phyloP scores from a whole-genome alignment of 2,113 vertebrate genomes.

The Pipa parva region DNA sequence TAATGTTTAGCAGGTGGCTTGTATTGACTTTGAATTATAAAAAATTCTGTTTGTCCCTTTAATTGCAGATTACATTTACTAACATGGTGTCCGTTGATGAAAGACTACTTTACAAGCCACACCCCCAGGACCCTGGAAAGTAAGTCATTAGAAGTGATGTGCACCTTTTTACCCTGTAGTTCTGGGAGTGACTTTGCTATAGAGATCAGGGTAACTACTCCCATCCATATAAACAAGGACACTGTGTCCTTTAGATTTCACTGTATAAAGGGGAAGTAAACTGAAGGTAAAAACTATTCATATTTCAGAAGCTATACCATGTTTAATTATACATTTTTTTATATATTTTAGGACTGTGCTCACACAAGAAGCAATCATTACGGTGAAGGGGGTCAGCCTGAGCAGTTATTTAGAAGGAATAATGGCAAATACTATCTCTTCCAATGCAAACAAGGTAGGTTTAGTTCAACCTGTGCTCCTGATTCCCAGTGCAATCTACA shows the following conservation, averaged over 20 bases:
- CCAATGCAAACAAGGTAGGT: constrained; percentile 89
- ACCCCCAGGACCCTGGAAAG: constrained; percentile 85
- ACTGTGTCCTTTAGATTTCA: no score
- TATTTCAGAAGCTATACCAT: no score
- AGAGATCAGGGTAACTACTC: no score
- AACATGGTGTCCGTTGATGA: constrained; percentile 96
- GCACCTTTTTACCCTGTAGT: no score
- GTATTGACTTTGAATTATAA: no score
- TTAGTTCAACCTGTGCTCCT: neutral
- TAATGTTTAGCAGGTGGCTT: no score
- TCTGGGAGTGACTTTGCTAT: no score
- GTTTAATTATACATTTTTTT: constrained; percentile 14
- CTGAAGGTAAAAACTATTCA: no score
- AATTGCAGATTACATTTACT: constrained; percentile 86
- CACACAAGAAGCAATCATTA: constrained; percentile 94
- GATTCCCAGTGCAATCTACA: no score
- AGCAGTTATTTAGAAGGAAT: constrained; percentile 94
- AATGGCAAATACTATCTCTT: constrained; percentile 87
- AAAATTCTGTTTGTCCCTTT: neutral
- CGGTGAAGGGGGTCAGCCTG: constrained; percentile 92
- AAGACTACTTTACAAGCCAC: constrained; percentile 87
- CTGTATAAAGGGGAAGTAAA: no score
- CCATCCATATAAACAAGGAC: no score
- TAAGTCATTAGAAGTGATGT: no score
- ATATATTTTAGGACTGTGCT: constrained; percentile 75